A percentile compares a stretch with the other conserved stretches of the same genome.
Conservation (phyloP, 2,888 invertebrate species). For the Dioctria linearis region DNA sequence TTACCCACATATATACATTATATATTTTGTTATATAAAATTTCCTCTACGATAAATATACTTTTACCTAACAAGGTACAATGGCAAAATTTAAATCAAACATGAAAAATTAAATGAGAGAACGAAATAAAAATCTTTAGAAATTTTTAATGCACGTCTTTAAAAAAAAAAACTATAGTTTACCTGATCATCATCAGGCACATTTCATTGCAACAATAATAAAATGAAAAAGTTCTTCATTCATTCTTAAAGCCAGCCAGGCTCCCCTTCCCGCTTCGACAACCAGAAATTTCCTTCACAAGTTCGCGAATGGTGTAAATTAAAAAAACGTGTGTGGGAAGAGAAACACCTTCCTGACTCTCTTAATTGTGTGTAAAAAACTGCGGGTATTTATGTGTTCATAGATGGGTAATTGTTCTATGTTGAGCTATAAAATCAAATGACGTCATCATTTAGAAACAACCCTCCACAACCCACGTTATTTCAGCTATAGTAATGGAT, state of each 20-base stretch:
- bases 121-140: not conserved
- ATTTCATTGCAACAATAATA: conserved; percentile 33
- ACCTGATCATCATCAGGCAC: not conserved
- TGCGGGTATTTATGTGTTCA: conserved; percentile 18
- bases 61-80: conserved; percentile 19
- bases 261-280: not conserved
- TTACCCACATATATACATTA: too few relatives aligned
- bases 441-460: conserved; percentile 36
- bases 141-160: not conserved
- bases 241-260: too few relatives aligned
- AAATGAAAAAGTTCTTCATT: conserved; percentile 16
- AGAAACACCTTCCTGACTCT: not conserved
- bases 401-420: conserved; percentile 1
- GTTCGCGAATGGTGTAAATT: not conserved
- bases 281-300: not conserved
- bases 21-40: too few relatives aligned
- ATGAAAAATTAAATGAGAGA: conserved; percentile 34
- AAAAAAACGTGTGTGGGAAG: too few relatives aligned
- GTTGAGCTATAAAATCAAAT: conserved; percentile 25
- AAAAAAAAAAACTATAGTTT: too few relatives aligned
- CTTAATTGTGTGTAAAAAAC: conserved; percentile 1
- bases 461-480: conserved; percentile 1
- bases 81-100: conserved; percentile 37
- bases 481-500: not conserved
- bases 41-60: not conserved